phyloP scores from a whole-genome alignment of 2,113 vertebrate species.

The Trematocara zebra region DNA sequence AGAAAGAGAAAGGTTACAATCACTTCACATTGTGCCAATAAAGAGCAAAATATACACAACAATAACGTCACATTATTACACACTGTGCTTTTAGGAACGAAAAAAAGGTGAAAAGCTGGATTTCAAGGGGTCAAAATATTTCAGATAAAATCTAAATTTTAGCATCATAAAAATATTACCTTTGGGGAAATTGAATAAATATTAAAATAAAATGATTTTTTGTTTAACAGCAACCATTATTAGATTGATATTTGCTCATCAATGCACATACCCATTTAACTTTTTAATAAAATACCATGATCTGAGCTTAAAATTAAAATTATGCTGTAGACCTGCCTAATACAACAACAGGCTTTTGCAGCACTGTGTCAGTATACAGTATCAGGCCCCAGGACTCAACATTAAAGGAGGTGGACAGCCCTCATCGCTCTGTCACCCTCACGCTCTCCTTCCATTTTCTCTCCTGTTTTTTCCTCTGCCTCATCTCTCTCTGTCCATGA shows the following conservation, averaged over 20 bases:
- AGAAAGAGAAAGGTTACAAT: not conserved
- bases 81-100: not conserved
- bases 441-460: not conserved
- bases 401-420: not conserved
- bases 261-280: not conserved
- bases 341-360: not conserved
- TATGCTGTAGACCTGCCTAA: not conserved
- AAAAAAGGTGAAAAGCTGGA: not conserved
- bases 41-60: not conserved
- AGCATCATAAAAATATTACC: not conserved
- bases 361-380: not conserved
- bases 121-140: not conserved
- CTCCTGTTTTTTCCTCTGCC: not conserved
- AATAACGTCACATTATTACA: not conserved
- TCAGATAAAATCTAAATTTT: not conserved
- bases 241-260: not conserved
- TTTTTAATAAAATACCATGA: not conserved
- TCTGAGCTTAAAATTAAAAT: not conserved
- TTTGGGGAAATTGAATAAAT: not conserved
- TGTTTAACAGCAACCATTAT: not conserved
- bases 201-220: not conserved
- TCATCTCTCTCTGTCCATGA: constrained; percentile 16
- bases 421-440: not conserved
- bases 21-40: not conserved
- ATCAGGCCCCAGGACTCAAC: not conserved